phyloP scores from a whole-genome alignment of 2,888 invertebrate species.

The Monochamus alternatus region DNA sequence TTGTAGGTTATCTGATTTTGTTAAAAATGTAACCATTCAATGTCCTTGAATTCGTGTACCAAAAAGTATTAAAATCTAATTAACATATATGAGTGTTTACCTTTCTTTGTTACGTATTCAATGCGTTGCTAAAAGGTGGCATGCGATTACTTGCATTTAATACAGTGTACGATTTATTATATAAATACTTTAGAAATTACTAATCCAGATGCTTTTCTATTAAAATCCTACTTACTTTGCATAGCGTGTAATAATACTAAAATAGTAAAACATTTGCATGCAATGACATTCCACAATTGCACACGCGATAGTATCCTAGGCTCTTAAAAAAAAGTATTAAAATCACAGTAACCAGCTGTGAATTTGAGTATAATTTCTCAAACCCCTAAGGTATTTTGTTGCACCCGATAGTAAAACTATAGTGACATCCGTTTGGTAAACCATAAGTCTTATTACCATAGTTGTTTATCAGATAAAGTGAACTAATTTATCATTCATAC shows the following conservation, averaged over 20 bases:
- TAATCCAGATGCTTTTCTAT: not conserved
- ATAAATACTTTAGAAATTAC: no score
- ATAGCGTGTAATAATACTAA: not conserved
- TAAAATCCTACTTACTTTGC: not conserved
- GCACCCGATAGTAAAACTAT: conserved; percentile 6
- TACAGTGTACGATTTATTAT: no score
- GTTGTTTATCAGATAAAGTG: conserved; percentile 23
- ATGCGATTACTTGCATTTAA: no score
- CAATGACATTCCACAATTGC: not conserved
- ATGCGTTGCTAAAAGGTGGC: no score
- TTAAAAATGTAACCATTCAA: no score
- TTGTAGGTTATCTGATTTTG: no score
- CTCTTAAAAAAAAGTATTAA: conserved; percentile 17
- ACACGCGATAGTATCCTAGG: conserved; percentile 9
- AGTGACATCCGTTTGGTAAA: conserved; percentile 8
- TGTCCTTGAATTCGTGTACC: no score
- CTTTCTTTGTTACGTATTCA: no score
- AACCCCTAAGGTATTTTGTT: conserved; percentile 11
- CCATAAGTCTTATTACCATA: conserved; percentile 4
- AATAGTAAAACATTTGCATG: not conserved
- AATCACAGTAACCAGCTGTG: conserved; percentile 19
- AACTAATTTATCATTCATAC: conserved; percentile 31
- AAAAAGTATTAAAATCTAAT: no score
- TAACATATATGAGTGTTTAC: no score
- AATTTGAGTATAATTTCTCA: conserved; percentile 12